Percentiles rank a stretch among this genome's conserved stretches.
Evolutionary conservation across 2,797 vertebrate genomes (phyloP).

Genomic region (Ibycter americanus): DNA sequence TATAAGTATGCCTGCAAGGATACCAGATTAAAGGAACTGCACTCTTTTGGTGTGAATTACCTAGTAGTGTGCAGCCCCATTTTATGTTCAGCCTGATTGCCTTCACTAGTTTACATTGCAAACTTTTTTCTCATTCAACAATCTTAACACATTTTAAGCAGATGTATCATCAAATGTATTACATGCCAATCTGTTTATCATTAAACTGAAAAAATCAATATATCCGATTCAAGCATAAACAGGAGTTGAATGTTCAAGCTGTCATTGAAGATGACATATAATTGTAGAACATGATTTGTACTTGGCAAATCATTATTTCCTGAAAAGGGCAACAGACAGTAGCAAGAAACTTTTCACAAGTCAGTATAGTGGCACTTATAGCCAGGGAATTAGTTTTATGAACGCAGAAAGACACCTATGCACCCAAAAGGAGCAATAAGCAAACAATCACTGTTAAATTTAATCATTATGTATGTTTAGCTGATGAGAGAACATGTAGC

Average conservation of each 20-base stretch:
- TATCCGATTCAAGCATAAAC: conserved; percentile 58
- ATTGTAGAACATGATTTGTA: conserved; percentile 66
- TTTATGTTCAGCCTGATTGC: conserved; percentile 41
- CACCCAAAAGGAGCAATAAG: conserved; percentile 45
- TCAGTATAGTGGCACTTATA: conserved; percentile 20
- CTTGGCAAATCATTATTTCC: conserved; percentile 63
- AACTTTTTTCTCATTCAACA: conserved; percentile 64
- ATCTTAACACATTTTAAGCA: conserved; percentile 82
- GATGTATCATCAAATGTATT: conserved; percentile 68
- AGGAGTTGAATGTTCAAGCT: conserved; percentile 57
- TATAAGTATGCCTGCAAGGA: conserved; percentile 45
- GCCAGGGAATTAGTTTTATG: conserved; percentile 41
- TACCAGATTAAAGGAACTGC: conserved; percentile 35
- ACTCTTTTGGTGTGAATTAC: background rate
- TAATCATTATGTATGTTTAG: conserved; percentile 69
- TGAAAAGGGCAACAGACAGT: conserved; percentile 59
- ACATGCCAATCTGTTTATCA: conserved; percentile 66
- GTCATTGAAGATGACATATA: conserved; percentile 46
- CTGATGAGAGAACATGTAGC: conserved; percentile 58
- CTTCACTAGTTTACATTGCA: conserved; percentile 57
- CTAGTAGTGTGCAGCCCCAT: background rate
- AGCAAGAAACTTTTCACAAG: conserved; percentile 55
- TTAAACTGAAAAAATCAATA: conserved; percentile 69
- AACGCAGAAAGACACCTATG: conserved; percentile 66
- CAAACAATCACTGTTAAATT: conserved; percentile 67